Evolutionary conservation across 1,140 invertebrate genomes (phyloP).

Genomic region (Drosophila yakuba): DNA sequence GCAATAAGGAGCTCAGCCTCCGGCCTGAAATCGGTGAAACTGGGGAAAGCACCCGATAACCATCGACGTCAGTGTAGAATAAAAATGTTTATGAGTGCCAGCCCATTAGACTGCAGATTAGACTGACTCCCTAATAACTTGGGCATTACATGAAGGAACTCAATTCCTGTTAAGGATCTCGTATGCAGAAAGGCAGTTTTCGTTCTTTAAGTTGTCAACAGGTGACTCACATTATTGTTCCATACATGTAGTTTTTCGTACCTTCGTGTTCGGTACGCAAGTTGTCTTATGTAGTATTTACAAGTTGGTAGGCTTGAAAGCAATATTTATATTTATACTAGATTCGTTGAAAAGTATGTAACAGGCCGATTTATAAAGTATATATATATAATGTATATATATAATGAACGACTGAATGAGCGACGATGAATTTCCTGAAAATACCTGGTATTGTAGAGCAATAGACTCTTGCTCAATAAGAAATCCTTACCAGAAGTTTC

Average conservation of each 20-base stretch:
- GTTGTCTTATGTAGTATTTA: too few relatives aligned
- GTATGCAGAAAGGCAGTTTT: not conserved
- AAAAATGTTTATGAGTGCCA: constrained; percentile 59
- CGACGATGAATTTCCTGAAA: too few relatives aligned
- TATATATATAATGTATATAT: too few relatives aligned
- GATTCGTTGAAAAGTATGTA: too few relatives aligned
- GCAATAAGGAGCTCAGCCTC: constrained; percentile 12
- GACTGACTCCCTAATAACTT: constrained; percentile 35
- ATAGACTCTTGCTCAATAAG: not conserved
- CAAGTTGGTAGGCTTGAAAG: too few relatives aligned
- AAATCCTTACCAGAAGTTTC: not conserved
- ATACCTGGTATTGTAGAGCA: not conserved
- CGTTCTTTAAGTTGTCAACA: too few relatives aligned
- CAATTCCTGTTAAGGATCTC: not conserved
- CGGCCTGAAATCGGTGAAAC: not conserved
- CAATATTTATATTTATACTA: too few relatives aligned
- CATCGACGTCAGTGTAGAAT: constrained; percentile 38
- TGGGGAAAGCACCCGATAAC: constrained; percentile 34
- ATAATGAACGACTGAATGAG: too few relatives aligned
- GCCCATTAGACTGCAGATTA: constrained; percentile 55
- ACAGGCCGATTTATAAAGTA: too few relatives aligned
- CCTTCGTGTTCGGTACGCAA: too few relatives aligned
- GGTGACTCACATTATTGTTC: not conserved
- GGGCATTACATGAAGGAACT: constrained; percentile 36
- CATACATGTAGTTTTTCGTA: too few relatives aligned